These are phyloP conservation scores for Rhabdornis inornatus DNA, from an alignment of 2,113 vertebrate genomes.

Conservation along the genomic window DNA sequence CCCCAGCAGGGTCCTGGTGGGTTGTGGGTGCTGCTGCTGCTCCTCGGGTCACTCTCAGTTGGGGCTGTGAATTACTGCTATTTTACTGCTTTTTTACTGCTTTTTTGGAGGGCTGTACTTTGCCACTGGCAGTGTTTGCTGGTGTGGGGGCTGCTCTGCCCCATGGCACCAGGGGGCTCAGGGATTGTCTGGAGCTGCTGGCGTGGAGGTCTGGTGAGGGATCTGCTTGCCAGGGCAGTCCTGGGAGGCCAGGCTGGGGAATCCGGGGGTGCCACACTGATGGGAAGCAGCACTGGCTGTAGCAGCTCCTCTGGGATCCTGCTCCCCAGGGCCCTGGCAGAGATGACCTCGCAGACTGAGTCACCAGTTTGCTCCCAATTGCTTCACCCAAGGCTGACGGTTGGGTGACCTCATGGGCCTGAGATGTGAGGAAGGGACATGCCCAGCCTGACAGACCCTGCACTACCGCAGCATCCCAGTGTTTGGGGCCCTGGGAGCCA, in stretches of 20 bases:
- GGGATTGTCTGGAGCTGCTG: not conserved
- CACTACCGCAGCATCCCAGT: not conserved
- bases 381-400: not conserved
- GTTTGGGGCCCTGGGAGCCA: not conserved
- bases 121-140: accelerated
- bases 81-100: too few species aligned
- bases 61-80: not conserved
- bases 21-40: not conserved
- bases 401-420: not conserved
- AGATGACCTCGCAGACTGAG: not conserved
- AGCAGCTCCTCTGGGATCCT: not conserved
- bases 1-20: accelerated
- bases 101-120: not conserved
- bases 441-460: not conserved
- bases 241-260: not conserved
- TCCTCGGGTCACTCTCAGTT: accelerated
- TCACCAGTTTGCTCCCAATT: not conserved
- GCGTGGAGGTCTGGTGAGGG: not conserved
- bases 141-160: not conserved
- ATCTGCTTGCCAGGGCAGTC: not conserved
- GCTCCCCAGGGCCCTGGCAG: not conserved
- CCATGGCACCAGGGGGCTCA: accelerated
- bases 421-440: not conserved
- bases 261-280: accelerated
- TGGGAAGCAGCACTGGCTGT: not conserved